Conservation (phyloP, 2,888 invertebrate species). For the Acronicta leporina region DNA sequence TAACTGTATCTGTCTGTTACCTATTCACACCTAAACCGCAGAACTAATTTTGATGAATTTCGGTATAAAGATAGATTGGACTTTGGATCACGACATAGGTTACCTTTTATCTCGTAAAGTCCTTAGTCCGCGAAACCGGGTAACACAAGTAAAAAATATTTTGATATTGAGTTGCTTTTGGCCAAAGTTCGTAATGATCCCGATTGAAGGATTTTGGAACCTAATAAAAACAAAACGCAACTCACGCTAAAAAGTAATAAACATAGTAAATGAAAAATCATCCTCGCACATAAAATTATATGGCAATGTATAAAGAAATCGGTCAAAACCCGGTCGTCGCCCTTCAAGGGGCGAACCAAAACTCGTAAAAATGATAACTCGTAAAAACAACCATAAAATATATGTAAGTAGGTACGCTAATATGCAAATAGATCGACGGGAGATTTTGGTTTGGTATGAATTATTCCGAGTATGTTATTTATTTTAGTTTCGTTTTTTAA, state of each 20-base stretch:
- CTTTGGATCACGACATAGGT: too few relatives aligned
- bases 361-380: slow-evolving; percentile 73
- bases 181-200: too few relatives aligned
- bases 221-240: neutral
- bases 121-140: too few relatives aligned
- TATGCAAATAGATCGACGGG: slow-evolving; percentile 32
- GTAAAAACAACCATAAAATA: slow-evolving; percentile 67
- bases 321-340: slow-evolving; percentile 51
- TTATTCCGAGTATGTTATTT: slow-evolving; percentile 36
- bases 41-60: too few relatives aligned
- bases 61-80: too few relatives aligned
- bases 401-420: slow-evolving; percentile 42
- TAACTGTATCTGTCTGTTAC: too few relatives aligned
- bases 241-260: slow-evolving; percentile 8
- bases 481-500: slow-evolving; percentile 9
- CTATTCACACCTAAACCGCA: too few relatives aligned
- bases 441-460: slow-evolving; percentile 33
- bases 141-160: too few relatives aligned
- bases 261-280: slow-evolving; percentile 21
- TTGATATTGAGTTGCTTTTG: neutral
- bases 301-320: slow-evolving; percentile 55
- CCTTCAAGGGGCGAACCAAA: slow-evolving; percentile 35
- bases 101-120: too few relatives aligned
- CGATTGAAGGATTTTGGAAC: neutral
- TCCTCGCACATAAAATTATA: slow-evolving; percentile 30